Conservation (phyloP, 2,888 invertebrate species). For the Pegoplata infirma region DNA sequence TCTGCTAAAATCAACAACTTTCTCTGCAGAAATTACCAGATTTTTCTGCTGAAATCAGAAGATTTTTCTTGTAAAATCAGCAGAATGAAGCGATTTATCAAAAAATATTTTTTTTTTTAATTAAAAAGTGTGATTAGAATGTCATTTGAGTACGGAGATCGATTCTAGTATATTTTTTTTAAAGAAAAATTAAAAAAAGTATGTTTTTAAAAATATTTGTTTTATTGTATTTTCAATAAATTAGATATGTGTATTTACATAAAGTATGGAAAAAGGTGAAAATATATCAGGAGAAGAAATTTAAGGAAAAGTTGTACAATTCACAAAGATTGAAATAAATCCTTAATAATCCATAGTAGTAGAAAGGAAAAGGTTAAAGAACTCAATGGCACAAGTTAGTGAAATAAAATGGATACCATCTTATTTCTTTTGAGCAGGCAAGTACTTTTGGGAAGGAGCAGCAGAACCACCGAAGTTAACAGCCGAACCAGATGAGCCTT, state of each 20-base stretch:
- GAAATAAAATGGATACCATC: neutral
- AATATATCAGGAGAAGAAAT: neutral
- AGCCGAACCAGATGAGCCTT: constrained; percentile 26
- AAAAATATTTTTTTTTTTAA: too few relatives aligned
- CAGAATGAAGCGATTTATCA: too few relatives aligned
- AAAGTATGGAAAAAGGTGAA: neutral
- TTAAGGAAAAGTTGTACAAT: neutral
- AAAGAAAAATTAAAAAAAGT: too few relatives aligned
- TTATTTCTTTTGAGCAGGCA: constrained; percentile 70
- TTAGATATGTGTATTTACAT: neutral
- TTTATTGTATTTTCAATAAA: neutral
- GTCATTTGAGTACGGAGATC: too few relatives aligned
- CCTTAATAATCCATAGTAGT: neutral
- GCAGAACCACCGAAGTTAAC: constrained; percentile 1
- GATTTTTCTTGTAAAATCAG: too few relatives aligned
- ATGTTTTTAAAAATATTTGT: too few relatives aligned
- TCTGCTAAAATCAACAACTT: too few relatives aligned
- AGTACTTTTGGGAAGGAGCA: constrained; percentile 65
- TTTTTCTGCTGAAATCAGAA: too few relatives aligned
- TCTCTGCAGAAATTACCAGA: too few relatives aligned
- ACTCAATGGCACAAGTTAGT: constrained; percentile 19
- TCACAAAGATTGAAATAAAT: neutral
- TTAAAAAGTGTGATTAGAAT: too few relatives aligned
- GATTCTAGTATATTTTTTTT: too few relatives aligned
- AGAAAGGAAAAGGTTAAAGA: neutral